A percentile compares a stretch with the other conserved stretches of the same genome.
Conservation (phyloP, 2,113 vertebrate genomes). For the Pao palembangensis region DNA sequence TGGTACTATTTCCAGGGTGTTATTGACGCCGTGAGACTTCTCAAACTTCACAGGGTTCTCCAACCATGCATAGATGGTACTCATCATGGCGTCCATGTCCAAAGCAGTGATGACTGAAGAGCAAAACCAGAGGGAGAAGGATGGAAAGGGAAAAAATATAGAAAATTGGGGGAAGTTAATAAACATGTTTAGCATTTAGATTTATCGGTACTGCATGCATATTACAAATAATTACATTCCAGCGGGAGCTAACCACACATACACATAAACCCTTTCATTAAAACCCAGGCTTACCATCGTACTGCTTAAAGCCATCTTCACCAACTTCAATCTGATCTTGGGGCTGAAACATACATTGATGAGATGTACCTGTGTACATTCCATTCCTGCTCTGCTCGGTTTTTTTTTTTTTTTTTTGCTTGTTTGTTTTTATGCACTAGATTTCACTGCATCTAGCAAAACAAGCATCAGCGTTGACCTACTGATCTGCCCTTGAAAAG, state of each 20-base stretch:
- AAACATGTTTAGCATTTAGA: constrained; percentile 1
- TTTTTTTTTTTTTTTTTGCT: background rate
- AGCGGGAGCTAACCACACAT: constrained; percentile 17
- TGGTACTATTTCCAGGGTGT: constrained; percentile 72
- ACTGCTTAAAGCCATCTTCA: constrained; percentile 98
- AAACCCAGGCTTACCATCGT: constrained; percentile 88
- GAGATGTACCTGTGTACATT: constrained; percentile 75
- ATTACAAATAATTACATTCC: constrained; percentile 29
- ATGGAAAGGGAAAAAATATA: background rate
- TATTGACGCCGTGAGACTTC: constrained; percentile 87
- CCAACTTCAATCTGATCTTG: constrained; percentile 93
- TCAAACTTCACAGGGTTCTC: constrained; percentile 91
- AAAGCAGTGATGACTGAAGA: constrained; percentile 83
- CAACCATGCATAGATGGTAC: constrained; percentile 87
- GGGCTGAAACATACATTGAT: constrained; percentile 87
- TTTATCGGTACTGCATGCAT: constrained; percentile 47
- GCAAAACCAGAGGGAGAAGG: background rate
- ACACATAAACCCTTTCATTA: constrained; percentile 40
- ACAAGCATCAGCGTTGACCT: constrained; percentile 18
- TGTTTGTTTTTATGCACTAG: constrained; percentile 9
- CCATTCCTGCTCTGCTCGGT: constrained; percentile 49
- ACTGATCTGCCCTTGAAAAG: background rate
- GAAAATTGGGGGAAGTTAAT: constrained; percentile 21
- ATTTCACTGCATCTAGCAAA: constrained; percentile 12
- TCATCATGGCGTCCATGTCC: constrained; percentile 97